Evolutionary conservation across 2,888 invertebrate genomes (phyloP), one percentile per base, ranked within the genome.

Genomic region (Anthophora plumipes): DNA sequence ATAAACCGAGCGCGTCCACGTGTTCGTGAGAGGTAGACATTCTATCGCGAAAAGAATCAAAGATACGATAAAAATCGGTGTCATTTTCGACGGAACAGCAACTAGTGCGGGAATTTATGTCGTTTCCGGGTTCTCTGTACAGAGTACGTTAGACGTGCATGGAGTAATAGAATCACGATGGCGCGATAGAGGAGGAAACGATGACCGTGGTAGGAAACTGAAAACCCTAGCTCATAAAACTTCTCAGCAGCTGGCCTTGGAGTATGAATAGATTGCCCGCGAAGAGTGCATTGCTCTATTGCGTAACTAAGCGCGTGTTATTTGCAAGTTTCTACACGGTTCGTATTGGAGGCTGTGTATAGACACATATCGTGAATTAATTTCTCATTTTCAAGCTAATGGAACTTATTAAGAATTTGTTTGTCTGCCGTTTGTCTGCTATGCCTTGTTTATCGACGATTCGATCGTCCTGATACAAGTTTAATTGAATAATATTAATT

Each of bases 241-340:
- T 71, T 46, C 75, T 59, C 54, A 80, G 84, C 88, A 86, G 90
- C 88, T 90, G 90, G 90, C 92, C 92, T 92, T 92, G 90, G 69
- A 85, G 86, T 90, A 90, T 89, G 92, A 91, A 92, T 91, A 92
- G 91, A 90, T 80, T 88, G 85, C 85, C 80, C 86, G 82, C 85
- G 85, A 88, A 85, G 92, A 92, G 92, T 92, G 92, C 92, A 92
- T 90, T 91, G 91, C 91, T 90, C 91, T 88, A 88, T 92, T 92
- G 89, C 92, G 92, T 89, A 92, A 92, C 85, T 77, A 59, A 46
- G 67, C 75, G 74, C 63, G 77, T 82, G 86, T 90, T 88, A 88
- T 90, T 90, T 86, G 89, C 89, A 83, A 87, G 83, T 84, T 82
- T 76, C 71, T 43, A 73, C 70, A 25, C 25, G 60, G 14, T 31